Evolutionary conservation across 2,888 invertebrate species (phyloP).

Genomic region (Petrolisthes manimaculis): DNA sequence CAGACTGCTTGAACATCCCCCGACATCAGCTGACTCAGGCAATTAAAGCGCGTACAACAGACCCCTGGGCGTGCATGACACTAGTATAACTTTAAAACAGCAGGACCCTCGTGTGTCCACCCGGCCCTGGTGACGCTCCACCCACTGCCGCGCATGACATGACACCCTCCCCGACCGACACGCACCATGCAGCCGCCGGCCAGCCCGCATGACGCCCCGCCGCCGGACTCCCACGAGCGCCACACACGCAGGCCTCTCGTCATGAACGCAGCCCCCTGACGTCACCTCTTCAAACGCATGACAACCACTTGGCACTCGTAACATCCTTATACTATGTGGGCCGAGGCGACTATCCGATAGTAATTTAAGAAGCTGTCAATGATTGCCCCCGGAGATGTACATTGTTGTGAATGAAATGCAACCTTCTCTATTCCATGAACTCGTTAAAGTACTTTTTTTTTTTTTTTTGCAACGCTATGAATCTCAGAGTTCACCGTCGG

Average conservation of each 20-base stretch:
- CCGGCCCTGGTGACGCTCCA: not conserved
- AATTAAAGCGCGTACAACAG: constrained; percentile 14
- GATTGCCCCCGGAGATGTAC: too few relatives aligned
- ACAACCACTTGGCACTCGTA: too few relatives aligned
- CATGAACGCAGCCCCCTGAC: not conserved
- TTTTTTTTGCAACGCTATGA: too few relatives aligned
- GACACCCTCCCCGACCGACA: constrained; percentile 11
- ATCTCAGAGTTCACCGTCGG: too few relatives aligned
- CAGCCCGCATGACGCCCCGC: constrained; percentile 9
- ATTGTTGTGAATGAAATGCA: too few relatives aligned
- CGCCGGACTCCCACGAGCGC: not conserved
- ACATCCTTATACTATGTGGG: too few relatives aligned
- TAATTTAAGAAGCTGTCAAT: too few relatives aligned
- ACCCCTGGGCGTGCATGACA: constrained; percentile 10
- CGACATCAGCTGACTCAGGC: not conserved
- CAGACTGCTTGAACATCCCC: constrained; percentile 4
- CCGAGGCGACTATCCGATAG: too few relatives aligned
- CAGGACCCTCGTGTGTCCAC: not conserved
- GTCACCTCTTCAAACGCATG: not conserved
- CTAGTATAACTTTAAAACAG: constrained; percentile 14
- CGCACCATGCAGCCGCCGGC: constrained; percentile 9
- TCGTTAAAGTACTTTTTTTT: too few relatives aligned
- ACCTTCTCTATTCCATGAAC: too few relatives aligned
- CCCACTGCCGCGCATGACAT: constrained; percentile 2
- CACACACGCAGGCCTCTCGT: not conserved